Evolutionary conservation across 2,888 invertebrate genomes (phyloP), one percentile per base, ranked within the genome.

Genomic region (Ligdia adustata): DNA sequence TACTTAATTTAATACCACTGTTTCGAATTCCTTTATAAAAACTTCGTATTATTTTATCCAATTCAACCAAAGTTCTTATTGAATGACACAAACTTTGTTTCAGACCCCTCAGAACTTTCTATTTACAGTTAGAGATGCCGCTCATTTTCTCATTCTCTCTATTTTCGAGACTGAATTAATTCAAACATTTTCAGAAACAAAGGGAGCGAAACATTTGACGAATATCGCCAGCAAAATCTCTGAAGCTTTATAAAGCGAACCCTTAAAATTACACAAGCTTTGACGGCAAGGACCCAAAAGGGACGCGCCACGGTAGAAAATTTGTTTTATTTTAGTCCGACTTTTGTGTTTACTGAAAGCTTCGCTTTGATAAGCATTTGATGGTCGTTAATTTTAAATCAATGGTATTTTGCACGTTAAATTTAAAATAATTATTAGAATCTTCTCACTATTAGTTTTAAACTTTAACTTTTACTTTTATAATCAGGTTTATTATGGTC

Each of bases 191-290:
- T 38, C 38, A 34, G 38, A 38, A 42, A 47, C 41, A 42, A 49
- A 27, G 29, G 38, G 42, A 43, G 38, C 9, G 16, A 64, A 63
- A 58, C 58, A 55, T 66, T 66, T 58, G 52, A 55, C 57, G 62
- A 57, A 52, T 46, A 41, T 48, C 72, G 66, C 72, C 75, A 72
- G 72, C 76, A 76, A 75, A 79, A 70, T 70, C 71, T 72, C 68
- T 66, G 69, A 62, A 69, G 69, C 69, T 66, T 72, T 71, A 68
- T 69, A 76, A 75, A 79, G 75, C 74, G 76, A 72, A 67, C 72
- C 73, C 71, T 74, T 71, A 72, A 72, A 75, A 76, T 75, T 76
- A 72, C 71, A 70, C 79, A 75, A 79, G 80, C 78, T 71, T 59
- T 57, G 52, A 51, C 42, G 47, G 44, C 15, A 33, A 45, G 22